phyloP scores from a whole-genome alignment of 2,797 vertebrate genomes.

The Mormyrops boulengeri region DNA sequence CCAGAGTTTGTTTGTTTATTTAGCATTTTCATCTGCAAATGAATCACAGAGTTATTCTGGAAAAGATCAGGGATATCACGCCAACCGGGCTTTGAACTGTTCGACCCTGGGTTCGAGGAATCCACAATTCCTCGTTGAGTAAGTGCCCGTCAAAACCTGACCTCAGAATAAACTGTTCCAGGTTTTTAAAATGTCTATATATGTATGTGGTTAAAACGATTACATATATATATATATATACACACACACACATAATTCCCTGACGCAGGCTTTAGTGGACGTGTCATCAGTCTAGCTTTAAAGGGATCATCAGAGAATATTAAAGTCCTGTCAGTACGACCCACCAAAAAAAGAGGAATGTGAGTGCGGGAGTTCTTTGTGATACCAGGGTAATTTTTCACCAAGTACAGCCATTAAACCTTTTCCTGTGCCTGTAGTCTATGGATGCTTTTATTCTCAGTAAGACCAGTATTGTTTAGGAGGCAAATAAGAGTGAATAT shows the following conservation, averaged over 20 bases:
- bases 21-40: slow-evolving; percentile 44
- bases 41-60: slow-evolving; percentile 48
- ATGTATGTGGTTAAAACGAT: slow-evolving; percentile 18
- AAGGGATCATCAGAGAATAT: slow-evolving; percentile 24
- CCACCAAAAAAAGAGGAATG: slow-evolving; percentile 11
- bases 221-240: neutral
- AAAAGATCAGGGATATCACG: slow-evolving; percentile 43
- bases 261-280: slow-evolving; percentile 14
- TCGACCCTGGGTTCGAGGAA: slow-evolving; percentile 2
- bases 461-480: neutral
- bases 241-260: slow-evolving; percentile 18
- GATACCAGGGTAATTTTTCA: slow-evolving; percentile 8
- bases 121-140: neutral
- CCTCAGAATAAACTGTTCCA: slow-evolving; percentile 11
- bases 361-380: slow-evolving; percentile 15
- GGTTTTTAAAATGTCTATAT: slow-evolving; percentile 14
- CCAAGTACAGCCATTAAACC: neutral
- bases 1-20: slow-evolving; percentile 33
- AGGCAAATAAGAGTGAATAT: neutral
- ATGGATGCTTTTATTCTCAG: neutral
- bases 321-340: neutral
- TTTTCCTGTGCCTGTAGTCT: neutral
- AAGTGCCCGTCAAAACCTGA: neutral
- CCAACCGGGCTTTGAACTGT: slow-evolving; percentile 44
- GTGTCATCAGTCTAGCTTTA: slow-evolving; percentile 38